These are phyloP conservation scores for Myotis pilosus DNA, from an alignment of 2,797 vertebrate genomes.

Conservation along the genomic window DNA sequence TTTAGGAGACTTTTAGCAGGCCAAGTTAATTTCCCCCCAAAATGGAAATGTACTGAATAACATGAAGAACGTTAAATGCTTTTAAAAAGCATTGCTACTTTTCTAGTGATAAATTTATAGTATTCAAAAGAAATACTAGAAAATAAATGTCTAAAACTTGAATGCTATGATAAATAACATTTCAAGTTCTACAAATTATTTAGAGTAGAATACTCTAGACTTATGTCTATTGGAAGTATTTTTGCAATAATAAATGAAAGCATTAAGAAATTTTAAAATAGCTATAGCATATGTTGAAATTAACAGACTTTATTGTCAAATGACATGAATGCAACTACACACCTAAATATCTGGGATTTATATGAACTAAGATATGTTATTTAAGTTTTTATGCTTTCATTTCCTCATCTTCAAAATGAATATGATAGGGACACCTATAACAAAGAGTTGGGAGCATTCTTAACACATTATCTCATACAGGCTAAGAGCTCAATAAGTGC, in stretches of 20 bases:
- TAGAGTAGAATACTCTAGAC: not conserved
- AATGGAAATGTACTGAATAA: constrained; percentile 13
- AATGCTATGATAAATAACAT: not conserved
- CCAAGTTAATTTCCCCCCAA: constrained; percentile 27
- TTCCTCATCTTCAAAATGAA: not conserved
- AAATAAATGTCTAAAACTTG: not conserved
- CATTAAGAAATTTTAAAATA: not conserved
- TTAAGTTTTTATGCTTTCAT: not conserved
- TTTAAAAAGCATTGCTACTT: not conserved
- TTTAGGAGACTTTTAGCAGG: constrained; percentile 18
- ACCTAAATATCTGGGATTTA: not conserved
- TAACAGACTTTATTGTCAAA: not conserved
- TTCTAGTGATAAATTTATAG: not conserved
- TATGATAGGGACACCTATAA: not conserved
- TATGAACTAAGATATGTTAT: not conserved
- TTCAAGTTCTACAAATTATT: not conserved
- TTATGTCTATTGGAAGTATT: not conserved
- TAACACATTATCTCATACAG: not conserved
- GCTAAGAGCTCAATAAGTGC: not conserved
- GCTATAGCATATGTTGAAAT: not conserved
- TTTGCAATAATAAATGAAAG: not conserved
- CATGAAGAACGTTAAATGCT: constrained; percentile 15
- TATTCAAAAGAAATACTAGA: not conserved
- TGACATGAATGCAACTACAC: not conserved
- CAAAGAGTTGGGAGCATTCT: not conserved